phyloP scores from a whole-genome alignment of 2,888 invertebrate species.

The Leptopilina drosophilae region DNA sequence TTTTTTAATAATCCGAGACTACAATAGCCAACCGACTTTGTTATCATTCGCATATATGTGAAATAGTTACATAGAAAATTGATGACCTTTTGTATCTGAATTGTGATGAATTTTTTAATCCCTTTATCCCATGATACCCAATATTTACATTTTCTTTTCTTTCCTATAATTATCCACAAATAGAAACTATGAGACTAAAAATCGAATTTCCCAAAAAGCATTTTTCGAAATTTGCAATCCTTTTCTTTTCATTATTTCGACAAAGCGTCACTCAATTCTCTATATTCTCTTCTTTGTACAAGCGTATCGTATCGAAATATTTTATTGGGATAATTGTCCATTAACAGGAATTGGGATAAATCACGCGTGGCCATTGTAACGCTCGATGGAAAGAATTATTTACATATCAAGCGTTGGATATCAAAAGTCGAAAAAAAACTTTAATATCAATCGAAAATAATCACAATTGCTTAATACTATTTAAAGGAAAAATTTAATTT shows the following conservation, averaged over 20 bases:
- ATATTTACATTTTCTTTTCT: constrained; percentile 2
- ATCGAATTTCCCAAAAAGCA: not conserved
- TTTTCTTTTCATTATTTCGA: not conserved
- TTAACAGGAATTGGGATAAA: constrained; percentile 37
- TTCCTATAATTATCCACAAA: not conserved
- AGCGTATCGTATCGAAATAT: constrained; percentile 54
- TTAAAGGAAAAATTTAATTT: too few species aligned
- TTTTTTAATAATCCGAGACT: constrained; percentile 60
- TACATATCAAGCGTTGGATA: constrained; percentile 61
- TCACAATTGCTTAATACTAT: too few species aligned
- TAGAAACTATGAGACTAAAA: constrained; percentile 3
- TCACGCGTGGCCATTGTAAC: constrained; percentile 64
- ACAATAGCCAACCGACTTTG: constrained; percentile 62
- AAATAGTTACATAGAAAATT: constrained; percentile 52
- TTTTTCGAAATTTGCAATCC: not conserved
- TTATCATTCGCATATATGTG: constrained; percentile 45
- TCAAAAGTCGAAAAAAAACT: constrained; percentile 39
- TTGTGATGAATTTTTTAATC: constrained; percentile 7
- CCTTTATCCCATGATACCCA: constrained; percentile 13
- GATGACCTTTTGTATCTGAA: constrained; percentile 51
- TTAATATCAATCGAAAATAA: not conserved
- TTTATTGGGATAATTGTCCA: constrained; percentile 44
- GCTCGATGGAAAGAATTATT: constrained; percentile 64
- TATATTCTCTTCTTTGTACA: constrained; percentile 54
- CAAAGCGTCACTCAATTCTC: constrained; percentile 55